A percentile compares a stretch with the other conserved stretches of the same genome.
Conservation (phyloP, 2,113 vertebrate species). For the Clinocottus analis region DNA sequence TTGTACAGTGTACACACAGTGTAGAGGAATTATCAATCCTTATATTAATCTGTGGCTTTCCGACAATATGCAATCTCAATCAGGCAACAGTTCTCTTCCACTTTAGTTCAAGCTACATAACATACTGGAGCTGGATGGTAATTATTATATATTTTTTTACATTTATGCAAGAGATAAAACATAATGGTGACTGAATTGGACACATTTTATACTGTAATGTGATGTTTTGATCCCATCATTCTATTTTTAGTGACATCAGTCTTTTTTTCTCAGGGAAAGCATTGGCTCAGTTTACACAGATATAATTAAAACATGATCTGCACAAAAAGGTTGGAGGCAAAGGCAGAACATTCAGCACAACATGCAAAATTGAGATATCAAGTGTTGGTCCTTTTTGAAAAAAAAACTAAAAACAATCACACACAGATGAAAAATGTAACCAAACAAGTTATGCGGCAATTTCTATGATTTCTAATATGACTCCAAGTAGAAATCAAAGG, state of each 20-base stretch:
- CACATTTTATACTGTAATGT: not conserved
- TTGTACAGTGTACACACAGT: conserved; percentile 32
- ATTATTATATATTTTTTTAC: no score
- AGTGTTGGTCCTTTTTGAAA: conserved; percentile 58
- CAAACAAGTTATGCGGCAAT: conserved; percentile 62
- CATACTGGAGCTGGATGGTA: not conserved
- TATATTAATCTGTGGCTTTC: no score
- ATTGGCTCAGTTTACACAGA: conserved; percentile 24
- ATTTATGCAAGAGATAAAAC: not conserved
- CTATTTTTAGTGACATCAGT: conserved; percentile 12
- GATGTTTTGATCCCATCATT: conserved; percentile 1
- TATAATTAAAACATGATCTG: conserved; percentile 26
- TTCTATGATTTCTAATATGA: conserved; percentile 60
- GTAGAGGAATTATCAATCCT: conserved; percentile 1
- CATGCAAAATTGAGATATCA: conserved; percentile 61
- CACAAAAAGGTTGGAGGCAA: conserved; percentile 24
- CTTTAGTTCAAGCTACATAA: not conserved
- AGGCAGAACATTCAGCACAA: conserved; percentile 22
- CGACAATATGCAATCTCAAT: conserved; percentile 19
- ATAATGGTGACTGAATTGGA: not conserved
- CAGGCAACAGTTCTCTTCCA: not conserved
- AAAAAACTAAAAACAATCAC: conserved; percentile 55
- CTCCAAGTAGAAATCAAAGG: conserved; percentile 64
- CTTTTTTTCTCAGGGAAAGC: not conserved
- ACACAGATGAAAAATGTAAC: conserved; percentile 66